Conservation (phyloP, 2,113 vertebrate species). For the Okapia johnstoni region DNA sequence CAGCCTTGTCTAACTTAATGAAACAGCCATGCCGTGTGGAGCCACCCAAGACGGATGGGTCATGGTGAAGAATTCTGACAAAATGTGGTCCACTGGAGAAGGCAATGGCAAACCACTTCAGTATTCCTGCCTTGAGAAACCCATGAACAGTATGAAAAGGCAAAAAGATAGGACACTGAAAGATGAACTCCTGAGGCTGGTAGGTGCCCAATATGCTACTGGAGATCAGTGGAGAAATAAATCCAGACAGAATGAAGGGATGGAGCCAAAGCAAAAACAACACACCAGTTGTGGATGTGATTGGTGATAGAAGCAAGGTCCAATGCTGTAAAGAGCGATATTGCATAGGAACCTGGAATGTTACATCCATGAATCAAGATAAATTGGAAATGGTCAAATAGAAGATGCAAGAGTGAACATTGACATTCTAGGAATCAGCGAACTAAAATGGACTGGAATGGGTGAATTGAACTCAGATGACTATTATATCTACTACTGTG, state of each 20-base stretch:
- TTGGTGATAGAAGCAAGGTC: too few relatives aligned
- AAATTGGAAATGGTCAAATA: background rate
- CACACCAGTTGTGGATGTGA: too few relatives aligned
- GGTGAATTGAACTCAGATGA: background rate
- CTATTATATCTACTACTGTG: background rate
- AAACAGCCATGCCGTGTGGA: background rate
- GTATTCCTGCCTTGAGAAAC: background rate
- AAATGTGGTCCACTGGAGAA: background rate
- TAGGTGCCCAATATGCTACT: background rate
- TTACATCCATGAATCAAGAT: background rate
- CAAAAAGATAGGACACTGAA: background rate
- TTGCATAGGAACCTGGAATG: background rate
- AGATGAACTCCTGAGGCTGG: background rate
- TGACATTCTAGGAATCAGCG: background rate
- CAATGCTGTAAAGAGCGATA: background rate
- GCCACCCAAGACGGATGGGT: background rate
- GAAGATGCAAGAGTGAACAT: background rate
- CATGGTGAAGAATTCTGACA: background rate
- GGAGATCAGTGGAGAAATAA: background rate
- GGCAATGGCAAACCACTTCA: background rate
- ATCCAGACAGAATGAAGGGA: background rate
- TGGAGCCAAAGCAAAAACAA: background rate
- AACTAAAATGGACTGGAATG: background rate
- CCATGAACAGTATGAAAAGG: background rate
- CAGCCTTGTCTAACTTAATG: background rate